phyloP scores from a whole-genome alignment of 2,113 vertebrate species.

The Coregonus clupeaformis region DNA sequence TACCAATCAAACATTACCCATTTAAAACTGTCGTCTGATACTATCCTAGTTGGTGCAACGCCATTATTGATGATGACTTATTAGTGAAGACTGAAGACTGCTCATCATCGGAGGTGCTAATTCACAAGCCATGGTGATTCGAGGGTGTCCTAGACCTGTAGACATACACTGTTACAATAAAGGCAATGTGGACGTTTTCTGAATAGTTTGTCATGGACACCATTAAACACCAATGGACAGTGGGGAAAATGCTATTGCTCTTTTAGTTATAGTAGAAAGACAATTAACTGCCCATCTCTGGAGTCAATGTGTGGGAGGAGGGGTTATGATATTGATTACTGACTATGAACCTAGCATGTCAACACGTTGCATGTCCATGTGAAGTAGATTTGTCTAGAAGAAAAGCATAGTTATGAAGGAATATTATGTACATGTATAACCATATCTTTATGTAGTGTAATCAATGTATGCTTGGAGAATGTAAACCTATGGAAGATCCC shows the following conservation, averaged over 20 bases:
- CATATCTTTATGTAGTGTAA: constrained; percentile 47
- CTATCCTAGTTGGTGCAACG: too few species aligned
- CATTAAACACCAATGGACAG: not conserved
- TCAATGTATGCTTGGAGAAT: constrained; percentile 51
- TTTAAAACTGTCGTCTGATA: too few species aligned
- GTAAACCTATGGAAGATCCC: constrained; percentile 40
- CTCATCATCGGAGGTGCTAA: too few species aligned
- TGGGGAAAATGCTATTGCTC: not conserved
- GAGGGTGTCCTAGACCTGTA: too few species aligned
- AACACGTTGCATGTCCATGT: constrained; percentile 60
- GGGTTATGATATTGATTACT: constrained; percentile 28
- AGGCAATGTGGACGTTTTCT: not conserved
- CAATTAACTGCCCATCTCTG: not conserved
- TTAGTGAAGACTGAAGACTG: too few species aligned
- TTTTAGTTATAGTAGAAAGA: not conserved
- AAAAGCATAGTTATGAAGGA: constrained; percentile 49
- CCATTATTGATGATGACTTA: too few species aligned
- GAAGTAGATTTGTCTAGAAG: constrained; percentile 50
- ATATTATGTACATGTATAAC: constrained; percentile 42
- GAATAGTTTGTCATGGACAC: not conserved
- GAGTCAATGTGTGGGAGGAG: constrained; percentile 11
- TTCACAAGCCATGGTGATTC: too few species aligned
- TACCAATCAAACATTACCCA: too few species aligned
- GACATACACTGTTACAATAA: not conserved
- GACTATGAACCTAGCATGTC: constrained; percentile 33